Percentiles rank a stretch among this genome's conserved stretches.
phyloP scores from a whole-genome alignment of 2,888 invertebrate genomes.

The Conops quadrifasciatus region DNA sequence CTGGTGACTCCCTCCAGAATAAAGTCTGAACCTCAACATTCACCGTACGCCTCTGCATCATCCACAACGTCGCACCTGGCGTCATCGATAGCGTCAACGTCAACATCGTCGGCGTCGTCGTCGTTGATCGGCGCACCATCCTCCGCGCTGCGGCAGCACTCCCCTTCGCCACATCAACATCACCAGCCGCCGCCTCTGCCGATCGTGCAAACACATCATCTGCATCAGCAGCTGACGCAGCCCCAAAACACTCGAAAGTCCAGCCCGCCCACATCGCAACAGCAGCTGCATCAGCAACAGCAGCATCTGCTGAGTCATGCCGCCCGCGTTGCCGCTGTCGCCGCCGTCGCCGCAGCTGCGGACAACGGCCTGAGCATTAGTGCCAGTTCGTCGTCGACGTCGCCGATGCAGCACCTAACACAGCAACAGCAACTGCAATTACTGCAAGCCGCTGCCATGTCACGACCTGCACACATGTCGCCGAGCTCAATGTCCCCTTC shows the following conservation, averaged over 20 bases:
- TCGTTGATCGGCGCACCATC: constrained; percentile 46
- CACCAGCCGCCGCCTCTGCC: constrained; percentile 49
- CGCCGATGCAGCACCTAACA: constrained; percentile 60
- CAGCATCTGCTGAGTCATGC: constrained; percentile 58
- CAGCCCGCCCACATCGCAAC: constrained; percentile 56
- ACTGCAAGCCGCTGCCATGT: constrained; percentile 61
- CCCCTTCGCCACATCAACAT: constrained; percentile 44
- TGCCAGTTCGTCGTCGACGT: constrained; percentile 45
- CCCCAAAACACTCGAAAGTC: constrained; percentile 55
- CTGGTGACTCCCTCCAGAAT: constrained; percentile 67
- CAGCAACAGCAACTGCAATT: constrained; percentile 62
- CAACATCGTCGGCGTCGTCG: constrained; percentile 44
- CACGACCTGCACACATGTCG: constrained; percentile 53
- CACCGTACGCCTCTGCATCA: constrained; percentile 43
- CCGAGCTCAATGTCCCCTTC: constrained; percentile 55
- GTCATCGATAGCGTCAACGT: constrained; percentile 39
- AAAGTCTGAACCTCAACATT: constrained; percentile 59
- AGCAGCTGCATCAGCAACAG: constrained; percentile 47
- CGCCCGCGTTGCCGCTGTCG: constrained; percentile 59
- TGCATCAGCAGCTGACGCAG: constrained; percentile 60
- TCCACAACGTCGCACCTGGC: constrained; percentile 43
- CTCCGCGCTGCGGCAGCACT: constrained; percentile 51
- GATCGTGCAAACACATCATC: constrained; percentile 61
- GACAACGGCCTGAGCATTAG: constrained; percentile 43
- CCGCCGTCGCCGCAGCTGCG: constrained; percentile 60